A percentile compares a stretch with the other conserved stretches of the same genome.
Conservation (phyloP, 1,140 invertebrate genomes). For the Drosophila nikananu region DNA sequence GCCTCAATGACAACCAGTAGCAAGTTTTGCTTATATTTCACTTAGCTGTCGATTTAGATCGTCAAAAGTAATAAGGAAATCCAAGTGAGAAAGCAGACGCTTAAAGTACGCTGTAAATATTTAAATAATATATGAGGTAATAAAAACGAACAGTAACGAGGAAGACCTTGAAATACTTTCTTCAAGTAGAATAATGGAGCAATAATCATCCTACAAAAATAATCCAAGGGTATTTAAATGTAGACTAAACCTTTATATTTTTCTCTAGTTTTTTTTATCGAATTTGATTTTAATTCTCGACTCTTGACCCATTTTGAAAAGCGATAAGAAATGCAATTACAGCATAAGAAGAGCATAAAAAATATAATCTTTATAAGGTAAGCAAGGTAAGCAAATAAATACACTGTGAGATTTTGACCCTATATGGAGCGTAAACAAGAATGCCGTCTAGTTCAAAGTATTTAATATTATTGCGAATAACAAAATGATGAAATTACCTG, state of each 20-base stretch:
- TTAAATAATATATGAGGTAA: background rate
- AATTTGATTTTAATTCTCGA: background rate
- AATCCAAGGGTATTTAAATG: background rate
- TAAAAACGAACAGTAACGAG: background rate
- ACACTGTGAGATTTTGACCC: background rate
- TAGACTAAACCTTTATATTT: background rate
- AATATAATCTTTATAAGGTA: background rate
- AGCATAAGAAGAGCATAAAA: background rate
- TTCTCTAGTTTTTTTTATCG: background rate
- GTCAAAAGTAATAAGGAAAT: constrained; percentile 14
- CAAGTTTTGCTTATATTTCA: constrained; percentile 38
- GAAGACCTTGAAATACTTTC: background rate
- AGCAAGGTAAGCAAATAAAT: background rate
- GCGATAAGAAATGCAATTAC: constrained; percentile 15
- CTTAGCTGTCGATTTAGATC: constrained; percentile 8
- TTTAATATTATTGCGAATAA: constrained; percentile 59
- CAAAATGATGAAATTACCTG: constrained; percentile 69
- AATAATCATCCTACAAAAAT: background rate
- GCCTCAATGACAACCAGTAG: constrained; percentile 45
- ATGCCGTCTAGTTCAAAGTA: constrained; percentile 48
- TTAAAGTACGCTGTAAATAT: background rate
- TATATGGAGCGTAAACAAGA: constrained; percentile 39
- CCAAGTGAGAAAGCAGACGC: background rate
- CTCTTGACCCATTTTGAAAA: background rate
- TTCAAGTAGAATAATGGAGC: background rate